A percentile compares a stretch with the other conserved stretches of the same genome.
Conservation (phyloP, 2,888 invertebrate species). For the Dysmachus trigonus region DNA sequence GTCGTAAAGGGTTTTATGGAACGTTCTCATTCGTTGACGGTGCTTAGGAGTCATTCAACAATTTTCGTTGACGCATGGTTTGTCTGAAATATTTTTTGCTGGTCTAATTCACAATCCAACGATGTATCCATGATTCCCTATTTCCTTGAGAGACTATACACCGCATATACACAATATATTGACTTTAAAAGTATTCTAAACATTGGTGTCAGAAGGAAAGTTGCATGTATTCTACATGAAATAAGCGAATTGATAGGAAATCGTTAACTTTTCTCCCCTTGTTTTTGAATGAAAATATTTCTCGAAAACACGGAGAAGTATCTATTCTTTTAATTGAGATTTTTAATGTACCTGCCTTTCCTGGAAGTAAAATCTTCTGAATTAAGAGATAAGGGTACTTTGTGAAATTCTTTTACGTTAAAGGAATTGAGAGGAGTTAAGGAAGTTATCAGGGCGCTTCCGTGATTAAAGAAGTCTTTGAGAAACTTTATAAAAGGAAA, state of each 20-base stretch:
- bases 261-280: not conserved
- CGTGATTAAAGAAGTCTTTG: not conserved
- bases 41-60: not conserved
- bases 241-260: not conserved
- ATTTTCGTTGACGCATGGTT: not conserved
- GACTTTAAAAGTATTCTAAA: not conserved
- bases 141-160: not conserved
- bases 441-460: not conserved
- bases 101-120: not conserved
- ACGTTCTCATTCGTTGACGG: not conserved
- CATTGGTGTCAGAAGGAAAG: not conserved
- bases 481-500: not conserved
- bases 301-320: not conserved
- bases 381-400: not conserved
- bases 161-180: not conserved
- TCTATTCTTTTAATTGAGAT: not conserved
- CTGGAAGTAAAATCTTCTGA: not conserved
- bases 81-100: not conserved
- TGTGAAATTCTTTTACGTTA: not conserved
- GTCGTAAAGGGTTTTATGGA: not conserved
- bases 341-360: not conserved
- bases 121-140: not conserved
- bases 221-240: not conserved
- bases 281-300: not conserved
- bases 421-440: not conserved